A percentile compares a stretch with the other conserved stretches of the same genome.
Conservation (phyloP, 1,140 invertebrate species). For the Metopolophium dirhodum region DNA sequence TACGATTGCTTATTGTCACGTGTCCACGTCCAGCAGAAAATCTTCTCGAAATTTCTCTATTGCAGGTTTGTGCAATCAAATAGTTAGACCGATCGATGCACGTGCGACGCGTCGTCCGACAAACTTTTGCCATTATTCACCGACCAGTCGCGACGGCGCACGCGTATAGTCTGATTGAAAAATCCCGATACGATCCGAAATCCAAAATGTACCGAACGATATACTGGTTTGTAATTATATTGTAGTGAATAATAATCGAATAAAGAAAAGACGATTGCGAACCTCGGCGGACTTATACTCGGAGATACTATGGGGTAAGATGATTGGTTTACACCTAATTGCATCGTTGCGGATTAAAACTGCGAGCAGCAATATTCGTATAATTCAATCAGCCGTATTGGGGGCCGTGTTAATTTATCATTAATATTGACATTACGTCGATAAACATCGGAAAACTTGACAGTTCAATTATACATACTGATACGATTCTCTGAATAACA, state of each 20-base stretch:
- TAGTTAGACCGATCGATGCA: neutral
- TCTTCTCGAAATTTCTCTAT: neutral
- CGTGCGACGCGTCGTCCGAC: neutral
- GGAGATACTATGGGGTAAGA: neutral
- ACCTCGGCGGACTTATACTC: neutral
- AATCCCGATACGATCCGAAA: neutral
- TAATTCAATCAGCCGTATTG: neutral
- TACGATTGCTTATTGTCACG: neutral
- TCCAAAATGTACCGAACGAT: neutral
- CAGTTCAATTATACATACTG: constrained; percentile 8
- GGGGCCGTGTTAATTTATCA: neutral
- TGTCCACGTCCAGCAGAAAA: neutral
- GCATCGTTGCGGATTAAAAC: neutral
- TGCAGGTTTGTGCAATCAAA: neutral
- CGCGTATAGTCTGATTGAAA: neutral
- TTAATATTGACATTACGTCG: neutral
- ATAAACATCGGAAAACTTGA: neutral
- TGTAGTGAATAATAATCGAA: neutral
- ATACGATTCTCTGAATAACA: neutral
- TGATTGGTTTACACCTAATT: neutral
- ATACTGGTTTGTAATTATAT: neutral
- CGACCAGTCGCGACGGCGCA: neutral
- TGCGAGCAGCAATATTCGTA: neutral
- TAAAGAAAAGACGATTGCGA: neutral
- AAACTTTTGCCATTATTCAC: neutral